Conservation (phyloP, 2,797 vertebrate species). For the Semotilus atromaculatus region DNA sequence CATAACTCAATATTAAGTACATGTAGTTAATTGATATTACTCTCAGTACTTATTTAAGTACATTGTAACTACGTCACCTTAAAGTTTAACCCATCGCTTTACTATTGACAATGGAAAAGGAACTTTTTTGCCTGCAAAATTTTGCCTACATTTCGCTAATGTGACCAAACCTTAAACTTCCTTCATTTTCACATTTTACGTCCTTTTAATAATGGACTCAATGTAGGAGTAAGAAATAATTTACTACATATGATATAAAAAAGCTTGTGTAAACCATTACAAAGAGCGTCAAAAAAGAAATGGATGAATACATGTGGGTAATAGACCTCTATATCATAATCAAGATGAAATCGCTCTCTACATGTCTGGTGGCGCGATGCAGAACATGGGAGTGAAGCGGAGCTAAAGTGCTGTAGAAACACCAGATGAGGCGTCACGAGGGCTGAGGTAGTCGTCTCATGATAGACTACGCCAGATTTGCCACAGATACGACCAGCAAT, state of each 20-base stretch:
- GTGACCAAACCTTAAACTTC: conserved; percentile 9
- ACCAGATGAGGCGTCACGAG: conserved; percentile 21
- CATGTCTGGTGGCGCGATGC: neutral
- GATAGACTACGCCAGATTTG: conserved; percentile 3
- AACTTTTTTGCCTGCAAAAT: neutral
- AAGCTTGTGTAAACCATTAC: neutral
- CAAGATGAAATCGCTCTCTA: neutral
- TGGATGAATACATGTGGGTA: neutral
- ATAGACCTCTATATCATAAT: conserved; percentile 16
- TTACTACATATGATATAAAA: conserved; percentile 5
- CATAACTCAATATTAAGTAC: neutral
- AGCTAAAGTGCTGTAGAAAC: conserved; percentile 55
- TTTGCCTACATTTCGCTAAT: neutral
- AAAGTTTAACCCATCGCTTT: neutral
- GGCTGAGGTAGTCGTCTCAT: conserved; percentile 64
- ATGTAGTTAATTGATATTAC: too few species aligned
- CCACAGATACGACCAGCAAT: conserved; percentile 9
- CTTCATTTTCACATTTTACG: conserved; percentile 32
- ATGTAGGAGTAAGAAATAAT: conserved; percentile 11
- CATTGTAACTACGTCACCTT: neutral
- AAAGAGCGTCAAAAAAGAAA: conserved; percentile 1
- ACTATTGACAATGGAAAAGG: neutral
- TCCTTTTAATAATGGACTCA: conserved; percentile 4
- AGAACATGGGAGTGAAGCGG: neutral
- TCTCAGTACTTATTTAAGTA: neutral